A percentile compares a stretch with the other conserved stretches of the same genome.
Conservation (phyloP, 2,113 vertebrate species). For the Oreotrochilus melanogaster region DNA sequence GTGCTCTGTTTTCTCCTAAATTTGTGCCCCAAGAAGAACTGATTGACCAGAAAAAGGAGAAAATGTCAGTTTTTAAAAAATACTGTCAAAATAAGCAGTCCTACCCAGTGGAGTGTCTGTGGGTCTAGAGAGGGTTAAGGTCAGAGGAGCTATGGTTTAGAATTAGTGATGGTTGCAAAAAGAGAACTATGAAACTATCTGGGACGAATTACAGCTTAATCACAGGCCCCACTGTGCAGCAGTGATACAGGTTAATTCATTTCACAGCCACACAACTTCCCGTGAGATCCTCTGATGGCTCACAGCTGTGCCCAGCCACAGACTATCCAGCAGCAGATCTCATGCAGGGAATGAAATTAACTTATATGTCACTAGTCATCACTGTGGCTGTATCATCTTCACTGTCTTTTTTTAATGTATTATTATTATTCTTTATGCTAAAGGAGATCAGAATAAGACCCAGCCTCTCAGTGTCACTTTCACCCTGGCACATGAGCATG, state of each 20-base stretch:
- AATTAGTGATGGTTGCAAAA: conserved; percentile 24
- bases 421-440: neutral
- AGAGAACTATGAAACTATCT: conserved; percentile 11
- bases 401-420: neutral
- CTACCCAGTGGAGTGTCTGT: neutral
- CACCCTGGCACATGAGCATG: neutral
- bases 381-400: neutral
- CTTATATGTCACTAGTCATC: neutral
- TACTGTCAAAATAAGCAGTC: neutral
- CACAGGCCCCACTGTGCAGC: conserved; percentile 12
- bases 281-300: conserved; percentile 37
- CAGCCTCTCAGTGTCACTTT: neutral
- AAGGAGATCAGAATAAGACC: neutral
- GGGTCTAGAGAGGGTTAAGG: neutral
- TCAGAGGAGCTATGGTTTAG: neutral
- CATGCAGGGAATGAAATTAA: conserved; percentile 30
- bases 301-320: conserved; percentile 1
- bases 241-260: conserved; percentile 70
- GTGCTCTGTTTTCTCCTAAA: neutral
- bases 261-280: conserved; percentile 57
- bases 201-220: conserved; percentile 73
- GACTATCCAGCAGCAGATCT: neutral
- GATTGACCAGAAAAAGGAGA: neutral
- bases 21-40: neutral
- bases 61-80: neutral